Evolutionary conservation across 1,140 invertebrate species (phyloP).

Genomic region (Camponotus pennsylvanicus): DNA sequence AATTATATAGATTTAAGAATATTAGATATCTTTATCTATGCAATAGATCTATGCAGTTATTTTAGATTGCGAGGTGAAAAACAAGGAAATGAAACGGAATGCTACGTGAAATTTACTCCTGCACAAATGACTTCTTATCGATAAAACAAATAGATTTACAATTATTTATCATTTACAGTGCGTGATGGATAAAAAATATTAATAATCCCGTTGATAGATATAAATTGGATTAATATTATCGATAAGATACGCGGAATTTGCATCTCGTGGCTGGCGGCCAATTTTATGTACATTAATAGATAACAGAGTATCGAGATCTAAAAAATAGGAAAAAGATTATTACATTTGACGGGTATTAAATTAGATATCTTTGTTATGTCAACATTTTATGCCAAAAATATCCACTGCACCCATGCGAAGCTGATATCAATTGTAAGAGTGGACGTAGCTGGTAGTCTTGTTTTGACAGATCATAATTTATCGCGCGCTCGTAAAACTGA

Average conservation of each 20-base stretch:
- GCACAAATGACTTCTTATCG: neutral
- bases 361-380: slow-evolving; percentile 43
- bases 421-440: slow-evolving; percentile 64
- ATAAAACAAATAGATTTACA: neutral
- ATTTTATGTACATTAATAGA: neutral
- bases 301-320: neutral
- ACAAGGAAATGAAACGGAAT: neutral
- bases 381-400: slow-evolving; percentile 35
- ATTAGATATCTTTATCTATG: neutral
- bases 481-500: slow-evolving; percentile 79
- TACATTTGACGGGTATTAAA: slow-evolving; percentile 4
- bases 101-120: neutral
- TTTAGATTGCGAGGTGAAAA: neutral
- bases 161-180: neutral
- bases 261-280: neutral
- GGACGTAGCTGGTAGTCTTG: slow-evolving; percentile 78
- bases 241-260: neutral
- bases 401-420: slow-evolving; percentile 62
- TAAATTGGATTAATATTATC: slow-evolving; percentile 21
- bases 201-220: neutral
- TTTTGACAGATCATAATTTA: slow-evolving; percentile 83
- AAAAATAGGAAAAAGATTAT: slow-evolving; percentile 9
- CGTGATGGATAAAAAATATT: neutral
- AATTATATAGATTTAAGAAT: slow-evolving; percentile 20
- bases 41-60: too few relatives aligned